These are phyloP conservation scores for Bombycilla garrulus DNA, from an alignment of 2,113 vertebrate species.

Conservation along the genomic window DNA sequence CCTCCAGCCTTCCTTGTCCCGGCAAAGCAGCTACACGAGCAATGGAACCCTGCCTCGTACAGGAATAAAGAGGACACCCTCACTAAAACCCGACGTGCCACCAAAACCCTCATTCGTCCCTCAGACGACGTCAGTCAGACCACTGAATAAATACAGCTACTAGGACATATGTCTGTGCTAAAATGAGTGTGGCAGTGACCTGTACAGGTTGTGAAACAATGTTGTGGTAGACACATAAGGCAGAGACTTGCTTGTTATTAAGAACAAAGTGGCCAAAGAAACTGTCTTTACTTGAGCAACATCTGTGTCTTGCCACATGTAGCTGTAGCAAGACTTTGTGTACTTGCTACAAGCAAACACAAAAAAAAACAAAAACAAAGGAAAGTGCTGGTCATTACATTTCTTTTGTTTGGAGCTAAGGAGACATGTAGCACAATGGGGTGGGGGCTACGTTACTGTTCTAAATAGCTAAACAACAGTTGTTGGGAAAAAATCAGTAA, in stretches of 20 bases:
- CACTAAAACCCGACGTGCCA: constrained; percentile 96
- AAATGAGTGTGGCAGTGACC: constrained; percentile 50
- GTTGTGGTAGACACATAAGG: constrained; percentile 61
- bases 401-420: constrained; percentile 77
- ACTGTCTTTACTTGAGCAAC: constrained; percentile 79
- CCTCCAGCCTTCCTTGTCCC: constrained; percentile 86
- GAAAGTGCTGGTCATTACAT: constrained; percentile 81
- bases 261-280: constrained; percentile 88
- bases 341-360: constrained; percentile 47
- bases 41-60: constrained; percentile 93
- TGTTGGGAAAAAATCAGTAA: constrained; percentile 67
- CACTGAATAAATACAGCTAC: constrained; percentile 97
- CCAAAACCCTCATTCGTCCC: constrained; percentile 95
- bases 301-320: constrained; percentile 71
- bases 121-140: constrained; percentile 90
- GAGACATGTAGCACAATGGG: constrained; percentile 71
- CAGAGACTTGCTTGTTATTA: constrained; percentile 71
- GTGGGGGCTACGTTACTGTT: constrained; percentile 64
- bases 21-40: constrained; percentile 94
- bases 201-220: constrained; percentile 54
- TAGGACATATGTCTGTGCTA: constrained; percentile 74
- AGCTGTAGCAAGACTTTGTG: constrained; percentile 55
- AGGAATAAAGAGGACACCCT: constrained; percentile 93
- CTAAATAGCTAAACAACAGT: constrained; percentile 61
- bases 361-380: constrained; percentile 52